These are phyloP conservation scores for Leuctra nigra DNA, from an alignment of 2,888 invertebrate species.

Conservation along the genomic window DNA sequence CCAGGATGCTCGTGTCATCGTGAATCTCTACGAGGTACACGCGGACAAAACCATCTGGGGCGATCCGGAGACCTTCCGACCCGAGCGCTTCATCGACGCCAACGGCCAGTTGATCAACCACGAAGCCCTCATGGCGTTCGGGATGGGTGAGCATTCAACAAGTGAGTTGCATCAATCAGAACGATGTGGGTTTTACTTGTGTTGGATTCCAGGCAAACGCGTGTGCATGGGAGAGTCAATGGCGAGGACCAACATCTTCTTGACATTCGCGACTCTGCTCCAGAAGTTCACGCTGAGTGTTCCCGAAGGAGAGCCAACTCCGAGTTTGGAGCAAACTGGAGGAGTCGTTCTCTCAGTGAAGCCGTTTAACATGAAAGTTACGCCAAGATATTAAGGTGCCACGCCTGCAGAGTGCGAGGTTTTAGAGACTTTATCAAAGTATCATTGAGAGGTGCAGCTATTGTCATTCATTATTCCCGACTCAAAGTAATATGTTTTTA, in stretches of 20 bases:
- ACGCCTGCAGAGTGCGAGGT: too few relatives aligned
- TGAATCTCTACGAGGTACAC: constrained; percentile 27
- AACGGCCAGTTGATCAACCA: constrained; percentile 24
- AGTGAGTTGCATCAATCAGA: too few relatives aligned
- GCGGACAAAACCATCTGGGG: constrained; percentile 27
- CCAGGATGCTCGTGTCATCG: constrained; percentile 26
- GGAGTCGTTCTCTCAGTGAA: constrained; percentile 25
- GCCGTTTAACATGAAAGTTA: constrained; percentile 26
- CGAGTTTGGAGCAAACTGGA: constrained; percentile 18
- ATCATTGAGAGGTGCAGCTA: too few relatives aligned
- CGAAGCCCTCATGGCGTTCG: constrained; percentile 28
- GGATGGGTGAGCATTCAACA: too few relatives aligned
- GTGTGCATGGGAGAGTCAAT: constrained; percentile 28
- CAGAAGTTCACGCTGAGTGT: constrained; percentile 27
- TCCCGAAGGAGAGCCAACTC: constrained; percentile 22
- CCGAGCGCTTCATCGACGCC: constrained; percentile 28
- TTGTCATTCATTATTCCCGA: too few relatives aligned
- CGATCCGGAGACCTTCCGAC: constrained; percentile 30
- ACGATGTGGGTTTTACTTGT: not conserved
- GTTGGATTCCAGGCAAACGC: constrained; percentile 20
- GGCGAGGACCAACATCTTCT: constrained; percentile 28
- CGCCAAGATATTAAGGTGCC: too few relatives aligned
- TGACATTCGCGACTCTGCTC: constrained; percentile 28
- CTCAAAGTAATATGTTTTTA: too few relatives aligned
- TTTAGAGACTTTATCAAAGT: too few relatives aligned